Percentiles rank a stretch among this genome's conserved stretches.
Conservation (phyloP, 2,797 vertebrate species). For the Cossypha dichroa region DNA sequence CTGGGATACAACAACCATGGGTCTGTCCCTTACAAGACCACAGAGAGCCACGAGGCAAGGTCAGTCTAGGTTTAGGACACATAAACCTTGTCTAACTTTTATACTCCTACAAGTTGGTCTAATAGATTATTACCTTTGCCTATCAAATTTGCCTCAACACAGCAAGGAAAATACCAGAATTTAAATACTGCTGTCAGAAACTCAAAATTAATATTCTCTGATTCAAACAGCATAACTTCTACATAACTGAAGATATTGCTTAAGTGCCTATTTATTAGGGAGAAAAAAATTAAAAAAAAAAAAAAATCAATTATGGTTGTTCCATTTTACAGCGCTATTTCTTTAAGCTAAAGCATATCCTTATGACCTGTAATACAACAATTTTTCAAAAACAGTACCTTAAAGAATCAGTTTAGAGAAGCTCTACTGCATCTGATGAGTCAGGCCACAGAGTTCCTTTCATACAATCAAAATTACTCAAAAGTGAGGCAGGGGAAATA, state of each 20-base stretch:
- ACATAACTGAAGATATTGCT: neutral
- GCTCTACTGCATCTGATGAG: neutral
- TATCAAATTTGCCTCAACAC: neutral
- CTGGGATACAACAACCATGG: fast-evolving
- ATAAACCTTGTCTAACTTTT: neutral
- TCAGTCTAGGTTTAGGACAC: neutral
- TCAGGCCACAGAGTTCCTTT: neutral
- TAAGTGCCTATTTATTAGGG: neutral
- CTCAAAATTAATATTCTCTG: neutral
- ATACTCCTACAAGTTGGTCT: neutral
- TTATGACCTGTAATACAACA: neutral
- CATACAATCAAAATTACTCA: neutral
- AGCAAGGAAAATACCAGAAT: neutral
- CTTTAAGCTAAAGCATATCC: neutral
- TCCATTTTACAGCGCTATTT: neutral
- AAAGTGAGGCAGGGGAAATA: fast-evolving
- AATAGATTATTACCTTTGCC: neutral
- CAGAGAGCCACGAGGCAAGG: neutral
- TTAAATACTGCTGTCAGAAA: neutral
- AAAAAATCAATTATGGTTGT: neutral
- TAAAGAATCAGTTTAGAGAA: neutral
- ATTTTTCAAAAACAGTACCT: neutral
- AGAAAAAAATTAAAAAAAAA: neutral
- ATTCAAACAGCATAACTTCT: neutral
- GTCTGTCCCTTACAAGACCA: fast-evolving